Evolutionary conservation across 2,797 vertebrate species (phyloP).

Genomic region (Siniperca obscura): DNA sequence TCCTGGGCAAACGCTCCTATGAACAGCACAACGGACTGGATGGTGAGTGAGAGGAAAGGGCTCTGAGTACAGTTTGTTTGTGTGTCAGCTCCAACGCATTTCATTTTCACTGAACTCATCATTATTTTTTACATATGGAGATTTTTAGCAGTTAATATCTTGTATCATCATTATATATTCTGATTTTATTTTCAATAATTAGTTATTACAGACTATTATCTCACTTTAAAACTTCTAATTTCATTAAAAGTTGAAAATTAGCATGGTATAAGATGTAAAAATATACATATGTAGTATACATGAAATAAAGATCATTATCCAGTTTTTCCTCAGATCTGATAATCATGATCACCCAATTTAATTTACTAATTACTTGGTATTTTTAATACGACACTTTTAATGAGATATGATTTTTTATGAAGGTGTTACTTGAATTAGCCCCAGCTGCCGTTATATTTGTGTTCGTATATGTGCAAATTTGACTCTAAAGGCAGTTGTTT

Average conservation of each 20-base stretch:
- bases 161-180: neutral
- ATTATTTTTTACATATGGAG: too few species aligned
- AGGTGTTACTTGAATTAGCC: neutral
- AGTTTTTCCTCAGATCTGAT: neutral
- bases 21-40: slow-evolving; percentile 98
- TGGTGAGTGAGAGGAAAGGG: slow-evolving; percentile 79
- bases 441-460: neutral
- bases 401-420: neutral
- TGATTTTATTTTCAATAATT: neutral
- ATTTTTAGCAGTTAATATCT: neutral
- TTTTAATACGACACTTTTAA: neutral
- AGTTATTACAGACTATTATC: neutral
- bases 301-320: neutral
- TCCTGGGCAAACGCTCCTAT: slow-evolving; percentile 96
- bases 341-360: neutral
- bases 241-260: neutral
- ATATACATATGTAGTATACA: too few species aligned
- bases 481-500: neutral
- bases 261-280: neutral
- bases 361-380: neutral
- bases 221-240: neutral
- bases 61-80: neutral
- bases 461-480: neutral
- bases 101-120: neutral
- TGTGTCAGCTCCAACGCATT: neutral